A percentile compares a stretch with the other conserved stretches of the same genome.
Conservation (phyloP, 2,888 invertebrate genomes). For the Sinodicranocentrus sp. region DNA sequence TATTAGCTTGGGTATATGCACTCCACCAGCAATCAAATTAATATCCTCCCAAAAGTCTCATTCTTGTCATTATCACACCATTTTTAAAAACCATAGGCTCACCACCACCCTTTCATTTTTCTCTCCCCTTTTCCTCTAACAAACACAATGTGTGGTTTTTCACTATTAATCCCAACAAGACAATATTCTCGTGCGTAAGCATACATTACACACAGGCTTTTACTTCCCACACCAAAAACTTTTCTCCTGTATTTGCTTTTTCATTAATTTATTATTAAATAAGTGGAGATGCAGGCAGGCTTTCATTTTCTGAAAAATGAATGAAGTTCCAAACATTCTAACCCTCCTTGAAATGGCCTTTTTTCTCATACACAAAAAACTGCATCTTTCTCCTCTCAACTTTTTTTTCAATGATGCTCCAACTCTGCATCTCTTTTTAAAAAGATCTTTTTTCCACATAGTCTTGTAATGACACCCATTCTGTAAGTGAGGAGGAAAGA, state of each 20-base stretch:
- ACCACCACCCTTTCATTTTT: constrained; percentile 7
- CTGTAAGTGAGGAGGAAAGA: constrained; percentile 1
- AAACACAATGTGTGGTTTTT: constrained; percentile 1
- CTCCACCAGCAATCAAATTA: constrained; percentile 40
- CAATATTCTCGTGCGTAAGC: no score
- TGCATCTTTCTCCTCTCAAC: not conserved
- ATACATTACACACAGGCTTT: not conserved
- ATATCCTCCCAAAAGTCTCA: constrained; percentile 46
- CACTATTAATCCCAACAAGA: not conserved
- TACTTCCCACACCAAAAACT: not conserved
- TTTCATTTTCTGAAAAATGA: not conserved
- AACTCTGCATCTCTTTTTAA: no score
- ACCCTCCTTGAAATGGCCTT: no score
- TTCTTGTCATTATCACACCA: constrained; percentile 51
- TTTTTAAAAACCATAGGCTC: constrained; percentile 11
- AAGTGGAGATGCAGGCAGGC: not conserved
- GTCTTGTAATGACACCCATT: no score
- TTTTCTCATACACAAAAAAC: no score
- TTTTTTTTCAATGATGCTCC: no score
- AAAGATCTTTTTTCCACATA: no score
- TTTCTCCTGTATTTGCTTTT: not conserved
- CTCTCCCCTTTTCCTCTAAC: not conserved
- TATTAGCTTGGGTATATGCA: constrained; percentile 16
- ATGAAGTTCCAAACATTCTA: no score
- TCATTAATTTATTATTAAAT: constrained; percentile 22